Evolutionary conservation across 1,140 invertebrate genomes (phyloP), one percentile per base, ranked within the genome.

Genomic region (Protaetia brevitarsis): DNA sequence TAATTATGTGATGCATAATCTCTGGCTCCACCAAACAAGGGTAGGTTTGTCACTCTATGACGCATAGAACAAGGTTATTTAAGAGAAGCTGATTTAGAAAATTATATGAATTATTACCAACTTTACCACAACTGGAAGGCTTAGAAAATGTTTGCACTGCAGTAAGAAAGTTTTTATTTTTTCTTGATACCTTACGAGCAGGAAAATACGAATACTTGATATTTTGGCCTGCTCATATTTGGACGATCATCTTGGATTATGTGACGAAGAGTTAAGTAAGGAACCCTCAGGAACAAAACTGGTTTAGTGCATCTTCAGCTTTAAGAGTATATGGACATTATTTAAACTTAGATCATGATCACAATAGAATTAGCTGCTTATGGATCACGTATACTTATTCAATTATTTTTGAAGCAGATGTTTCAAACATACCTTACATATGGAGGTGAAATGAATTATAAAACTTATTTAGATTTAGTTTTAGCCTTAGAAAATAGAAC

Each of bases 391-490:
- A 96, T 93, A 0, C 77, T 98, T n/a, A 98, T 95, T 0, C 85
- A 88, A 59, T 89, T 92, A 2, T 98, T 98, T 79, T 84, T 98
- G 8, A 92, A 96, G 70, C 84, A 95, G 51, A 91, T 98, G 0
- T 98, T 97, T 80, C 93, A 98, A 80, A 95, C 97, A 75, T 96
- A 92, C 73, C 83, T 96, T 0, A 98, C 96, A 0, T 98, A 96
- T 76, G 90, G 95, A 73, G 95, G 93, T 5, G 95, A 98, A 85
- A 97, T 98, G 89, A 96, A 99, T 79, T 99, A 97, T 78, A 97
- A 97, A 81, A 95, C 94, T 0, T 99, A 96, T 79, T 79, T 98
- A 16, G 95, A 98, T 77, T 93, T 98, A 81, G 93, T 97, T 0
- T 81, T 98, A 26, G 96, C 96, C 0, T 79, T 98, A 67, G 95